phyloP scores from a whole-genome alignment of 2,797 vertebrate genomes.

The Muscicapa comitata region DNA sequence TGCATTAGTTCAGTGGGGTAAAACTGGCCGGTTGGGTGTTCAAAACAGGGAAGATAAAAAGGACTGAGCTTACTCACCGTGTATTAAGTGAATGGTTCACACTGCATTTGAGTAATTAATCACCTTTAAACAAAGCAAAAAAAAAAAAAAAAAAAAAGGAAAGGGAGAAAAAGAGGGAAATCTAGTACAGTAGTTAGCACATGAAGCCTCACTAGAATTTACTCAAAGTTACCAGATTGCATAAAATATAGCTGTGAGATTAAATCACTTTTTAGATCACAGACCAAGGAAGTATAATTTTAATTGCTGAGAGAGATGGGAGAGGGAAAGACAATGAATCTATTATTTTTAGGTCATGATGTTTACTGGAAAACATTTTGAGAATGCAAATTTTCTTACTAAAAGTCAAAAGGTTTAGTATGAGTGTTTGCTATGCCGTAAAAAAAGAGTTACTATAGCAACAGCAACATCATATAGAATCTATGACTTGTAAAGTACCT shows the following conservation, averaged over 20 bases:
- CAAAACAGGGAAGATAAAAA: conserved; percentile 64
- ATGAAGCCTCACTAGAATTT: conserved; percentile 36
- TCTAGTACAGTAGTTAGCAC: conserved; percentile 11
- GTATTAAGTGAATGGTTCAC: conserved; percentile 62
- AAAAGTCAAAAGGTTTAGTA: conserved; percentile 40
- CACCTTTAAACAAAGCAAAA: conserved; percentile 46
- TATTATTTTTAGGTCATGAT: conserved; percentile 37
- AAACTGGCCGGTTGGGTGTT: conserved; percentile 52
- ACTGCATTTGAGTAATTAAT: conserved; percentile 65
- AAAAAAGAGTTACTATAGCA: conserved; percentile 71
- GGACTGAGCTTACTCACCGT: conserved; percentile 40
- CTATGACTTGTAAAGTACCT: conserved; percentile 41
- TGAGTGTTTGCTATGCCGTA: conserved; percentile 43
- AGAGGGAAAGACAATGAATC: background rate
- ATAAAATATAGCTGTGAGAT: background rate
- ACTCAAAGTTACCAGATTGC: background rate
- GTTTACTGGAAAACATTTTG: conserved; percentile 44
- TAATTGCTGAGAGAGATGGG: background rate
- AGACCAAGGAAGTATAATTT: conserved; percentile 11
- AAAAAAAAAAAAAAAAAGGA: background rate
- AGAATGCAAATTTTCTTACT: conserved; percentile 32
- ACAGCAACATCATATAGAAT: conserved; percentile 56
- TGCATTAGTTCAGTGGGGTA: conserved; percentile 62
- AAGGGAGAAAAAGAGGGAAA: background rate
- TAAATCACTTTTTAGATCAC: conserved; percentile 7